Base-by-base conservation (phyloP, 2,797 vertebrate species). In the Ptychobarbus kaznakovi region DNA sequence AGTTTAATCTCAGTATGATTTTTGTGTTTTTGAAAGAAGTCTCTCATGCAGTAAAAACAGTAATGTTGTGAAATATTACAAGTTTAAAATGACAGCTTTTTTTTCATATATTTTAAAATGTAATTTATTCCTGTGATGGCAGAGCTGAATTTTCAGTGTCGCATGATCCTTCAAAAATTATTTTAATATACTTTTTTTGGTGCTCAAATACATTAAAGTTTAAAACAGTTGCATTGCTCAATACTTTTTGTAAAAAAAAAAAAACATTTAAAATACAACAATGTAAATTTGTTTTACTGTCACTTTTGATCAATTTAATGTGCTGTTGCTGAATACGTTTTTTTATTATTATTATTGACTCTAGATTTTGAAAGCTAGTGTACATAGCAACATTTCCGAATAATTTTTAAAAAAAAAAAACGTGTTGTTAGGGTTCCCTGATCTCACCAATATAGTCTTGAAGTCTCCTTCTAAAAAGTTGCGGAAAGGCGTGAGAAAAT, bases 381-480 rank as follows among this genome's bases (percentile, higher is more conserved):
- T 35, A 75, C 5, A 6, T 35, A 53, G 25, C 16, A 40, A n/a
- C 32, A 20, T 66, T 76, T 58, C 35, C 32, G 44, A 49, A 22
- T 25, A n/a, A 70, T 69, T 13, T 42, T 22, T 42, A 1, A 7
- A 42, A 12, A 9, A 28, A 49, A 61, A 63, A 25, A 6, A 0
- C 7, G 0, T 18, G 25, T 69, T 53, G 7, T 35, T 65, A 35
- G 42, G 18, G 28, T 44, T 42, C 42, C 16, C 40, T 22, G 61
- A 77, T 78, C 97, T 98, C 93, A 99, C 98, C 95, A 97, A 93
- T 92, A 99, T 99, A 87, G 98, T 99, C 96, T 98, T 99, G 90
- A 98, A 99, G 93, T 99, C 98, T 44, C 98, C 98, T 93, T 99
- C 98, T 77, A 99, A 95, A 89, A 99, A 99, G 92, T 99, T 99